phyloP scores from a whole-genome alignment of 2,797 vertebrate genomes.

The Pangasius macronema region DNA sequence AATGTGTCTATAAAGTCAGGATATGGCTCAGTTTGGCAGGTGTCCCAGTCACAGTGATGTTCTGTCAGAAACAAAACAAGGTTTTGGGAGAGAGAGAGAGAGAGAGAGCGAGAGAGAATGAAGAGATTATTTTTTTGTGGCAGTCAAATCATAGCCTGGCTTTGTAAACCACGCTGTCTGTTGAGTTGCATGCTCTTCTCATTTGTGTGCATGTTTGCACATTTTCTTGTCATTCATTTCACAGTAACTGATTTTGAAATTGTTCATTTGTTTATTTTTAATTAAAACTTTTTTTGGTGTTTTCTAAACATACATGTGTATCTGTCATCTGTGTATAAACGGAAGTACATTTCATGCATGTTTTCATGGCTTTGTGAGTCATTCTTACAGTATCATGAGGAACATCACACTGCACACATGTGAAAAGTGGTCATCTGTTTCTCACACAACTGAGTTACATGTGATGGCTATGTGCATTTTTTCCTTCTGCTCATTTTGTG shows the following conservation, averaged over 20 bases:
- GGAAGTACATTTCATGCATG: not conserved
- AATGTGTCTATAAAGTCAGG: slow-evolving; percentile 3
- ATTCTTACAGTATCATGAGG: not conserved
- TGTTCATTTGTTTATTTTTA: not conserved
- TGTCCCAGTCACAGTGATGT: not conserved
- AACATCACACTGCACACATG: not conserved
- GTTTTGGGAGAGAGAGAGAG: not conserved
- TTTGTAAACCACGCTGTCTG: slow-evolving; percentile 35
- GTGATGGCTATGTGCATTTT: not conserved
- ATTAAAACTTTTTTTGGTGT: not conserved
- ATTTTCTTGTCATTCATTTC: slow-evolving; percentile 38
- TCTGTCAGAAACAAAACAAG: not conserved
- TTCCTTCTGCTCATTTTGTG: not conserved
- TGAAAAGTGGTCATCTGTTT: not conserved
- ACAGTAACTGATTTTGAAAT: not conserved
- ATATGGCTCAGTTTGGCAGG: slow-evolving; percentile 5
- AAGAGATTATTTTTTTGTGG: not conserved
- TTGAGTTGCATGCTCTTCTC: slow-evolving; percentile 76
- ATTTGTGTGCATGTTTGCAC: slow-evolving; percentile 59
- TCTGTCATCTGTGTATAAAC: not conserved
- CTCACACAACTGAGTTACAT: not conserved
- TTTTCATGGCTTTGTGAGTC: not conserved
- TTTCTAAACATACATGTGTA: no score
- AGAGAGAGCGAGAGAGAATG: not conserved
- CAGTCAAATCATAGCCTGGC: not conserved